phyloP scores from a whole-genome alignment of 1,140 invertebrate genomes.

The Muscidifurax raptorellus region DNA sequence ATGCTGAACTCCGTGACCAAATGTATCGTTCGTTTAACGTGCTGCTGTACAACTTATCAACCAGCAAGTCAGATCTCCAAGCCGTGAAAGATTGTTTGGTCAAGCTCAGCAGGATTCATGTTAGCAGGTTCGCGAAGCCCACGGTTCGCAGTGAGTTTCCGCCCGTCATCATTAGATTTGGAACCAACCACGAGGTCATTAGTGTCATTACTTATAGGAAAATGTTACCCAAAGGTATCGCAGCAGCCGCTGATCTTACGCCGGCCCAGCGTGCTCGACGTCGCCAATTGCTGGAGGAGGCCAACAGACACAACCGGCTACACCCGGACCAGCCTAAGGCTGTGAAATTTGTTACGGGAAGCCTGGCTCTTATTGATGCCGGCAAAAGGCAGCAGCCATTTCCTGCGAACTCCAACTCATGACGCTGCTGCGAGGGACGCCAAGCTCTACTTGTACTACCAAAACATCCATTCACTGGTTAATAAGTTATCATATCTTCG shows the following conservation, averaged over 20 bases:
- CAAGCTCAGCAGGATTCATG: not conserved
- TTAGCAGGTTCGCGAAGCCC: not conserved
- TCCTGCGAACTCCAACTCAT: too few species aligned
- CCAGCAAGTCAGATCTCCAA: not conserved
- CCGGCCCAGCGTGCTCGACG: not conserved
- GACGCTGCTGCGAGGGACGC: too few species aligned
- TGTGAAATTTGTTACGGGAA: not conserved
- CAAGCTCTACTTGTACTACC: not conserved
- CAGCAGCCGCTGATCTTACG: not conserved
- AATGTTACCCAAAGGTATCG: not conserved
- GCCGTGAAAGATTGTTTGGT: not conserved
- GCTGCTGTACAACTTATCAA: not conserved
- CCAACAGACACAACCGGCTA: too few species aligned
- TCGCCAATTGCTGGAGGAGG: too few species aligned
- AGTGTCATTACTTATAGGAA: not conserved
- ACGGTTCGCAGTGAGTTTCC: not conserved
- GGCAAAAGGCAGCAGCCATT: too few species aligned
- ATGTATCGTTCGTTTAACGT: too few species aligned
- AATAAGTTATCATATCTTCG: not conserved
- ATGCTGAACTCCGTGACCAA: too few species aligned
- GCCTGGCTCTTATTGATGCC: not conserved
- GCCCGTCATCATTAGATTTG: not conserved
- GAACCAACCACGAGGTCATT: not conserved
- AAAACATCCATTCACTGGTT: not conserved
- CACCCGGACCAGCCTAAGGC: too few species aligned